phyloP scores from a whole-genome alignment of 1,140 invertebrate genomes.

The Pinna nobilis region DNA sequence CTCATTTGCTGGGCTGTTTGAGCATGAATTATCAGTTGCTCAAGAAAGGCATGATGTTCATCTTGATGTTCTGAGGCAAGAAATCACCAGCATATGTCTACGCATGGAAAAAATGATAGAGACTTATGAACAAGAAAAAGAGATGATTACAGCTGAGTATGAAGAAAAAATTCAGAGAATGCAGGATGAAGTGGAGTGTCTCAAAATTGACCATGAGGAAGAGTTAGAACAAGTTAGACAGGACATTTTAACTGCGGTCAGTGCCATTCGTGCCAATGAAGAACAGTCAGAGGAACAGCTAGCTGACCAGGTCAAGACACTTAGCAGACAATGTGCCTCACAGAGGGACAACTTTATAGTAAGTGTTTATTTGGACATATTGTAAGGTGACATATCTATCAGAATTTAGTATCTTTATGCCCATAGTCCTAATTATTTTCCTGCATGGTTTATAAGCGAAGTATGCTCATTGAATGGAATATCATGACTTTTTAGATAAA shows the following conservation, averaged over 20 bases:
- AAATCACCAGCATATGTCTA: conserved; percentile 50
- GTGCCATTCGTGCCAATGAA: conserved; percentile 67
- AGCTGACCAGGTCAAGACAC: conserved; percentile 50
- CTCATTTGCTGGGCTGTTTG: conserved; percentile 60
- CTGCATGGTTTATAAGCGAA: too few relatives aligned
- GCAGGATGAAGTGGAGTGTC: conserved; percentile 59
- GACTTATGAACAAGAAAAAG: conserved; percentile 56
- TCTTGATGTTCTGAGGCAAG: conserved; percentile 64
- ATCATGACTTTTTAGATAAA: too few relatives aligned
- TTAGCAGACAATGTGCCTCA: conserved; percentile 55
- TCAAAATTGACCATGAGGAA: conserved; percentile 64
- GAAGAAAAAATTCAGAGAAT: conserved; percentile 57
- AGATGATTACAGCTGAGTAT: conserved; percentile 54
- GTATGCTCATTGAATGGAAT: too few relatives aligned
- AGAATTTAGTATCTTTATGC: too few relatives aligned
- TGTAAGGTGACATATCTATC: too few relatives aligned
- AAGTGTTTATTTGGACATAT: conserved; percentile 14
- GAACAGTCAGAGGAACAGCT: conserved; percentile 58
- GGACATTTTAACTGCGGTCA: conserved; percentile 68
- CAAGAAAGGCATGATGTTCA: conserved; percentile 65
- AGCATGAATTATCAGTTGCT: conserved; percentile 59
- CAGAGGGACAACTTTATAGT: conserved; percentile 57
- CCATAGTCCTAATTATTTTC: too few relatives aligned
- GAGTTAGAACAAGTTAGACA: conserved; percentile 66
- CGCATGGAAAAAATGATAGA: conserved; percentile 63